These are phyloP conservation scores for Chrysoperla carnea DNA, from an alignment of 1,140 invertebrate species.

Conservation along the genomic window DNA sequence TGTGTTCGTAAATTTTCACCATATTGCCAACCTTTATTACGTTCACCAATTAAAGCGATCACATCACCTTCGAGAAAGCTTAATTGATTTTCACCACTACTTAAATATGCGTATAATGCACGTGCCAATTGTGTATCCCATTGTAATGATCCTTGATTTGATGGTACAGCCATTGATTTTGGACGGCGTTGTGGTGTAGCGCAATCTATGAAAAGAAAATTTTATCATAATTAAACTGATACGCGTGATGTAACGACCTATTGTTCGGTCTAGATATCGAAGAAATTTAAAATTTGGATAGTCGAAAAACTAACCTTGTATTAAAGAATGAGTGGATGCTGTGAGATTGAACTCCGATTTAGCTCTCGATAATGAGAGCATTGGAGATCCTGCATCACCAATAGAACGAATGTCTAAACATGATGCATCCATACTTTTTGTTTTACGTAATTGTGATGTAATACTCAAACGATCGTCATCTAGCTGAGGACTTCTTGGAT, in stretches of 20 bases:
- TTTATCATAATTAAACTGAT: background rate
- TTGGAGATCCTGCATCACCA: constrained; percentile 34
- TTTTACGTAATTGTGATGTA: constrained; percentile 62
- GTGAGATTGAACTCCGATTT: constrained; percentile 77
- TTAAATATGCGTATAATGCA: constrained; percentile 77
- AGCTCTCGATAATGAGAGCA: constrained; percentile 48
- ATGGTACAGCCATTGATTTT: constrained; percentile 51
- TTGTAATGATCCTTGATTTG: constrained; percentile 26
- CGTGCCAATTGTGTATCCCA: constrained; percentile 49
- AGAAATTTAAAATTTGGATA: background rate
- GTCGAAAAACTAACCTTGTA: constrained; percentile 23
- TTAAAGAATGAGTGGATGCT: constrained; percentile 34
- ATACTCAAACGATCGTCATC: constrained; percentile 40
- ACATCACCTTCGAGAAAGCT: constrained; percentile 83
- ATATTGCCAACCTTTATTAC: constrained; percentile 90
- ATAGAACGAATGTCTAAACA: constrained; percentile 62
- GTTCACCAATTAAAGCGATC: constrained; percentile 71
- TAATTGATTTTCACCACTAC: constrained; percentile 79
- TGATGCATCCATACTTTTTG: constrained; percentile 73
- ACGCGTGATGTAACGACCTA: background rate
- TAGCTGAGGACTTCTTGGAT: constrained; percentile 33
- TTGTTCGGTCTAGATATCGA: background rate
- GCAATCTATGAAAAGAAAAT: constrained; percentile 20
- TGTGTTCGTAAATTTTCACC: constrained; percentile 81
- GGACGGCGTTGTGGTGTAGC: constrained; percentile 40